Conservation (phyloP, 2,797 vertebrate species). For the Furcifer pardalis region DNA sequence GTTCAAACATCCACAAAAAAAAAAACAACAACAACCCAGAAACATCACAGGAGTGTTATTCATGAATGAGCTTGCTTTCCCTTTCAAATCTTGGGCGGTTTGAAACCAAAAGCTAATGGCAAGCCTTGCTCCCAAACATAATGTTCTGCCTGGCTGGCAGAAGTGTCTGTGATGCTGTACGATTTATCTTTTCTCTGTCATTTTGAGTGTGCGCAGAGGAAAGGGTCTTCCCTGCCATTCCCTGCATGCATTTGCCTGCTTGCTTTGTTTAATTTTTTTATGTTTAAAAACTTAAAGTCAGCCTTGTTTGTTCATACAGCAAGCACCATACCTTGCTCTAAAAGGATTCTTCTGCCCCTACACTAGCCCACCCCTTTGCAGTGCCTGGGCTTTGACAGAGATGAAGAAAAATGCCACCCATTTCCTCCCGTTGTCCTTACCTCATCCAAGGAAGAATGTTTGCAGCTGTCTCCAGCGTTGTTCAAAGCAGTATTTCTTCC, state of each 20-base stretch:
- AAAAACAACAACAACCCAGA: too few relatives aligned
- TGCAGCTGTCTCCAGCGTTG: conserved; percentile 59
- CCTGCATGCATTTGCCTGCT: background rate
- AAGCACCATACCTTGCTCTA: conserved; percentile 52
- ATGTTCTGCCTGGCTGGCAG: conserved; percentile 50
- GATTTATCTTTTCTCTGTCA: conserved; percentile 68
- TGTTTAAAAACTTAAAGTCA: conserved; percentile 38
- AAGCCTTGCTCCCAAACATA: conserved; percentile 47
- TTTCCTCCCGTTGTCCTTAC: conserved; percentile 66
- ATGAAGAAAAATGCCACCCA: conserved; percentile 67
- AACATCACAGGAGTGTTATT: conserved; percentile 60
- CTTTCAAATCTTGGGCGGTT: conserved; percentile 49
- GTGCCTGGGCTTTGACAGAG: conserved; percentile 63
- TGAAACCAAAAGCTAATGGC: conserved; percentile 46
- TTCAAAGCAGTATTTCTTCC: conserved; percentile 57
- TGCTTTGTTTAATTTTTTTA: conserved; percentile 4
- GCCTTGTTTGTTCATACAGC: conserved; percentile 64
- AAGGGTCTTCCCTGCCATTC: conserved; percentile 48
- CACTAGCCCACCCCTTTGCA: too few relatives aligned
- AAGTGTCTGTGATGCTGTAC: conserved; percentile 50
- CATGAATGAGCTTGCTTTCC: conserved; percentile 47
- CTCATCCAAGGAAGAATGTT: conserved; percentile 66
- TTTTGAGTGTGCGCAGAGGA: conserved; percentile 49
- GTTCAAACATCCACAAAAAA: conserved; percentile 40
- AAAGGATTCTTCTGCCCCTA: conserved; percentile 62